Evolutionary conservation across 2,797 vertebrate species (phyloP), one percentile per base, ranked within the genome.

Genomic region (Cyclopterus lumpus): DNA sequence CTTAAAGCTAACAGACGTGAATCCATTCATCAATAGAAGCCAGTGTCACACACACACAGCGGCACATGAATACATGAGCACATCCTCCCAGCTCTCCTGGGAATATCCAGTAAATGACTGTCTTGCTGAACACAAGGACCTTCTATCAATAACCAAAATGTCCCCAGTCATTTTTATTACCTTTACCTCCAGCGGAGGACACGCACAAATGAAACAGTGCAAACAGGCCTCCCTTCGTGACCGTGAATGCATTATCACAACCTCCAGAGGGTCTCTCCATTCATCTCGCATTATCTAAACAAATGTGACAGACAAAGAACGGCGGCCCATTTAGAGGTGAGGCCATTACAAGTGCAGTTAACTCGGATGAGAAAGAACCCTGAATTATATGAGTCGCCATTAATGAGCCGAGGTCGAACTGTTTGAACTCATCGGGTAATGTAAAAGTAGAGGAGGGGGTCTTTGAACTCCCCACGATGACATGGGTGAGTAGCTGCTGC

Each of bases 271-370:
- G 86, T 55, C 62, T 63, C 71, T 77, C 66, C 82, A 92, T 93
- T 93, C 86, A 94, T 93, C 93, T 90, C 73, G 79, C 87, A 91
- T 93, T 92, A 92, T 78, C 76, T 90, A 91, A 91, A 89, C 85
- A 91, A 94, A 93, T 88, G 87, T 63, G 73, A 72, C 66, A 58
- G 59, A 85, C 82, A 88, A 85, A 85, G 74, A 78, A 64, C 14
- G 4, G 15, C 0, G 8, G 71, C 12, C 40, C 51, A 69, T 85
- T 86, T 71, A 75, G 72, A 86, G 40, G 2, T 14, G 59, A 11
- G 49, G 72, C 46, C 71, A 71, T 88, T 76, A 84, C 76, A 81
- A 78, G 40, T 42, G 65, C 22, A 55, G 77, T 81, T 61, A 58
- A 61, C 71, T 73, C 28, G 65, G 62, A 65, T 58, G 77, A 79